Percentiles rank a stretch among this genome's conserved stretches.
phyloP scores from a whole-genome alignment of 2,113 vertebrate species.

The Phrynosoma blainvillii region DNA sequence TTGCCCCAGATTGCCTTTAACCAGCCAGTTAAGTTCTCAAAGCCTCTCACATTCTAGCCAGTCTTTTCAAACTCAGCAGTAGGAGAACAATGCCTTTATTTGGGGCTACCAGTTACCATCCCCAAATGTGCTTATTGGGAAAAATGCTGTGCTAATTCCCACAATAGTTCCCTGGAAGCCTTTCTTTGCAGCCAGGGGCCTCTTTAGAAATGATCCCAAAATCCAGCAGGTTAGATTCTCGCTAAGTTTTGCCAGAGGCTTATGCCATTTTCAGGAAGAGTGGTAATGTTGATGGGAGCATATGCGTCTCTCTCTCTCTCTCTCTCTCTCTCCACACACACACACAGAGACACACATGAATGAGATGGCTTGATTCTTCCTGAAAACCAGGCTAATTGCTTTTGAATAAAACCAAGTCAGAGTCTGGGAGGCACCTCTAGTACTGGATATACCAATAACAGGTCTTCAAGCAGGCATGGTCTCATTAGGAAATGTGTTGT shows the following conservation, averaged over 20 bases:
- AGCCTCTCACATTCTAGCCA: neutral
- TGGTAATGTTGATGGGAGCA: too few species aligned
- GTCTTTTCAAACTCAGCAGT: neutral
- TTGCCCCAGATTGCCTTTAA: conserved; percentile 72
- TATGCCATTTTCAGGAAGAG: neutral
- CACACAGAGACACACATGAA: too few species aligned
- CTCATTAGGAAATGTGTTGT: conserved; percentile 65
- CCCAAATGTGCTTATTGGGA: neutral
- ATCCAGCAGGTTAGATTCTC: neutral
- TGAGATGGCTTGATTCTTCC: neutral
- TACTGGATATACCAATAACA: conserved; percentile 43
- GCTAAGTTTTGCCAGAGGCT: neutral
- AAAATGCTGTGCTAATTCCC: neutral
- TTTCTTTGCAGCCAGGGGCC: neutral
- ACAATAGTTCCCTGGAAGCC: neutral
- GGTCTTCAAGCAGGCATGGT: conserved; percentile 58
- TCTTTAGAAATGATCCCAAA: neutral
- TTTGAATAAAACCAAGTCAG: neutral
- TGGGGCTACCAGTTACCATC: neutral
- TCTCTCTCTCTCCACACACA: too few species aligned
- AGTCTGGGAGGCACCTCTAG: conserved; percentile 44
- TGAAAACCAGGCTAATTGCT: conserved; percentile 8
- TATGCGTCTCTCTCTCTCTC: too few species aligned
- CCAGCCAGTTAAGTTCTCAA: conserved; percentile 29
- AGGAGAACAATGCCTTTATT: neutral